Conservation (phyloP, 2,113 vertebrate genomes). For the Lasiurus borealis region DNA sequence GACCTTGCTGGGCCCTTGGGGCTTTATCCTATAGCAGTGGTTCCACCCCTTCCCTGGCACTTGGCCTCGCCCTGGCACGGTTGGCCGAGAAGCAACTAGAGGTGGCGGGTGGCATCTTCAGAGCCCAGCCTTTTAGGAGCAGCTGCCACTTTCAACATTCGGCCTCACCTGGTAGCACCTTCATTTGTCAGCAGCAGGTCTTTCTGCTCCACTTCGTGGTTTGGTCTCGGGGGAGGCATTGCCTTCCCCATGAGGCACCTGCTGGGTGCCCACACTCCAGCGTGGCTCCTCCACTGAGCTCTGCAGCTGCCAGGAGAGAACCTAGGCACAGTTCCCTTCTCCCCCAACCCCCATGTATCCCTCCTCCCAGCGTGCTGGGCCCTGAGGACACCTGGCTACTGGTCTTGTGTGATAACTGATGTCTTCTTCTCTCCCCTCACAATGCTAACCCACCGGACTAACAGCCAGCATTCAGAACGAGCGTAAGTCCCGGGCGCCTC, state of each 20-base stretch:
- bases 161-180: not conserved
- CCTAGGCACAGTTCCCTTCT: fast-evolving
- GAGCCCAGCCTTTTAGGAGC: not conserved
- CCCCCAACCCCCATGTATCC: fast-evolving
- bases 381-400: not conserved
- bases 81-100: not conserved
- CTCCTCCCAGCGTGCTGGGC: not conserved
- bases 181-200: not conserved
- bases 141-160: not conserved
- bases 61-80: fast-evolving
- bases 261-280: not conserved
- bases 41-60: not conserved
- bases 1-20: not conserved
- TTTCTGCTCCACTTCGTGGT: not conserved
- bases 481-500: conserved; percentile 89
- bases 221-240: not conserved
- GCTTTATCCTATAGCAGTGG: not conserved
- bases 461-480: conserved; percentile 97
- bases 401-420: conserved; percentile 39
- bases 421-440: conserved; percentile 70
- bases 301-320: not conserved
- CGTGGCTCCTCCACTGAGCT: not conserved
- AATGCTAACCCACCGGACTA: conserved; percentile 89
- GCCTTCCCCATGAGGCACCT: not conserved
- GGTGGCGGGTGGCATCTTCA: not conserved